A percentile compares a stretch with the other conserved stretches of the same genome.
Conservation (phyloP, 2,113 vertebrate species). For the Forbesichthys agassizii region DNA sequence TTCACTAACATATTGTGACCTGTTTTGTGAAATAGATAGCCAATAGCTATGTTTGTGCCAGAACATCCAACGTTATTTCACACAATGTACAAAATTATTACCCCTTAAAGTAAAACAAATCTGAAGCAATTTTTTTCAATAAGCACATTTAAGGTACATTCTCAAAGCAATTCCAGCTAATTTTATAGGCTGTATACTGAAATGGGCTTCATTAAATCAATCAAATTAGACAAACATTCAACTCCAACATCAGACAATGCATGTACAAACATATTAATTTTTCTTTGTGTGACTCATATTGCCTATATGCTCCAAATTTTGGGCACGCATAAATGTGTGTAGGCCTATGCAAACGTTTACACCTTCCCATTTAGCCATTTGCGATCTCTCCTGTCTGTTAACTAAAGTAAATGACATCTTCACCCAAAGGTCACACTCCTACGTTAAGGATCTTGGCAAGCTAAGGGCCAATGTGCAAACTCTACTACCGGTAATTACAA, state of each 20-base stretch:
- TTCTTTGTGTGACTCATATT: background rate
- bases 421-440: slow-evolving; percentile 1
- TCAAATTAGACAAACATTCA: no score
- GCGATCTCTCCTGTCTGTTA: background rate
- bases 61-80: background rate
- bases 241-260: no score
- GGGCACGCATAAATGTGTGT: background rate
- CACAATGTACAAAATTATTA: background rate
- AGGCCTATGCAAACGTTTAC: background rate
- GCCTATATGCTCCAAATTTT: no score
- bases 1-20: background rate
- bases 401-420: background rate
- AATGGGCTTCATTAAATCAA: no score
- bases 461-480: background rate
- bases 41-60: background rate
- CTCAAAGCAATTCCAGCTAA: no score
- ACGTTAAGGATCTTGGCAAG: slow-evolving; percentile 8
- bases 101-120: no score
- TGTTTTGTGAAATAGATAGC: slow-evolving; percentile 9
- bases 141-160: background rate
- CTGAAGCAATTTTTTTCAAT: background rate
- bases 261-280: slow-evolving; percentile 5
- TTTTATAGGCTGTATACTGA: no score
- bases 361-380: background rate
- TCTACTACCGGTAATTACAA: slow-evolving; percentile 13